phyloP scores from a whole-genome alignment of 2,797 vertebrate species.

The Platalea minor region DNA sequence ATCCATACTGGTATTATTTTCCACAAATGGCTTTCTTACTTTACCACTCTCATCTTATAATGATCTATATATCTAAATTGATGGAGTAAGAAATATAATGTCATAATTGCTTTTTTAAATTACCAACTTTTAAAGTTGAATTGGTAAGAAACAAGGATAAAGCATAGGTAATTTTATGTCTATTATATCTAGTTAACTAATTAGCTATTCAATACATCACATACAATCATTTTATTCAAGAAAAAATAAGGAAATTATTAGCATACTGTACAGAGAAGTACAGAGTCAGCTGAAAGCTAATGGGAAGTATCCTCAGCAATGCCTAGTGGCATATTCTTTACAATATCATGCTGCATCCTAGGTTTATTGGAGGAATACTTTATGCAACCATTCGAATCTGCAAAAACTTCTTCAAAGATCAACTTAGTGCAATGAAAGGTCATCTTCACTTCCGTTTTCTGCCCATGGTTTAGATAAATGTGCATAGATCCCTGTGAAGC shows the following conservation, averaged over 20 bases:
- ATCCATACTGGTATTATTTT: background rate
- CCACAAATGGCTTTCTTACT: background rate
- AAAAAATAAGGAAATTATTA: background rate
- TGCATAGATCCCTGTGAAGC: background rate
- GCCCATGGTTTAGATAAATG: background rate
- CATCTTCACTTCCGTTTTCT: background rate
- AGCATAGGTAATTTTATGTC: background rate
- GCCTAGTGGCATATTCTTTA: background rate
- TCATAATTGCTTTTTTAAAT: background rate
- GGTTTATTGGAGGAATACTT: background rate
- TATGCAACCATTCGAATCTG: background rate
- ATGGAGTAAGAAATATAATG: background rate
- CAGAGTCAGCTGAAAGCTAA: background rate
- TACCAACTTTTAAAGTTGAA: background rate
- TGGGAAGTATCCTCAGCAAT: background rate
- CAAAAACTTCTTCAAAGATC: background rate
- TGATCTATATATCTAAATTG: background rate
- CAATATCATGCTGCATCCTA: background rate
- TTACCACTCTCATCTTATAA: background rate
- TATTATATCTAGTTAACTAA: background rate
- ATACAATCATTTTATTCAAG: background rate
- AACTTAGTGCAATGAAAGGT: background rate
- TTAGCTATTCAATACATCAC: background rate
- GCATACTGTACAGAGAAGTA: background rate
- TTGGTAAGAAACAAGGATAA: background rate